Evolutionary conservation across 1,140 invertebrate species (phyloP), one percentile per base, ranked within the genome.

Genomic region (Philopotamus ludificatus): DNA sequence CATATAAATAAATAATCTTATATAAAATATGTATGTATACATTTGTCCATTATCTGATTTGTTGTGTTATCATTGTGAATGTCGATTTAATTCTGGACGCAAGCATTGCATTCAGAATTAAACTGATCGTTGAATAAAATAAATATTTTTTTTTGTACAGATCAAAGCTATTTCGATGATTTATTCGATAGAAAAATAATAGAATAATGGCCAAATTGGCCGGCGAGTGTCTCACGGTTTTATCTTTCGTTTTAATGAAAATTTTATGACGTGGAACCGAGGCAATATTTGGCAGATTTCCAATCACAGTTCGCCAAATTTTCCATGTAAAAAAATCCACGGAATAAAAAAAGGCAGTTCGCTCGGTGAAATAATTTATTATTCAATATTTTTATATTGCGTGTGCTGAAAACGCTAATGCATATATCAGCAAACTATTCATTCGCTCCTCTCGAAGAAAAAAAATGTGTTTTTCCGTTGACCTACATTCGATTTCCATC

Each of bases 251-350:
- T 47, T 60, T 41, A 47, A 60, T 60, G 44, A 44, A 60, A 60
- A 60, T 47, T 60, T 60, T 60, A 60, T 47, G 57, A 47, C 21
- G 20, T 60, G 57, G 44, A 60, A 58, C 39, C 42, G 1, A 22
- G 41, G 39, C 22, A 57, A 28, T 60, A 22, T 60, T 60, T 47
- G 57, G 57, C 57, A 12, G 47, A 47, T 8, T 47, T 47, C 57
- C 57, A 60, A 60, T 60, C 54, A 57, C 54, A 28, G 20, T 39
- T 1, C 23, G 23, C 39, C 39, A 34, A 53, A 54, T n/a, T n/a
- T n/a, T n/a, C n/a, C n/a, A 28, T 54, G 41, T 34, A 34, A 18
- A 18, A 54, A 54, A 34, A 54, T 54, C 21, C n/a, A 3, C 51
- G 25, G n/a, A n/a, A 49, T 34, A 18, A 54, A 25, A 15, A 2